phyloP scores from a whole-genome alignment of 2,797 vertebrate species.

The Pelochelys cantorii region DNA sequence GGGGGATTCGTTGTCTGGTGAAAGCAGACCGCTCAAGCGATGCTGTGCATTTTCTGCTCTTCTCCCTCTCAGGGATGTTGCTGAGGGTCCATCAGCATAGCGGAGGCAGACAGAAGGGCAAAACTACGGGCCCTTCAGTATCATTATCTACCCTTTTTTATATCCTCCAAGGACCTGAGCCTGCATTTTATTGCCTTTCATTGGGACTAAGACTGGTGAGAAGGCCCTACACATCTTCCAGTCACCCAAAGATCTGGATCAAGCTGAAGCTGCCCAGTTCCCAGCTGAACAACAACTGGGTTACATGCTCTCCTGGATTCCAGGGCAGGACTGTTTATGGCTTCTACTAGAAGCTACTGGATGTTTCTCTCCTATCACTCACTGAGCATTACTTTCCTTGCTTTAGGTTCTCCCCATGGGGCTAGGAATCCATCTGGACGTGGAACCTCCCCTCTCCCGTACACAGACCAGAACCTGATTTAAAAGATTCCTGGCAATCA shows the following conservation, averaged over 20 bases:
- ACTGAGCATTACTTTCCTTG: neutral
- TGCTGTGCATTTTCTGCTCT: neutral
- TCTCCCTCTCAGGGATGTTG: neutral
- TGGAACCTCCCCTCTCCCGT: neutral
- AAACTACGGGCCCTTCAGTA: conserved; percentile 12
- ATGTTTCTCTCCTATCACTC: conserved; percentile 43
- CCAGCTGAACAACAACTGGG: conserved; percentile 69
- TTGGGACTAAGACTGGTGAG: neutral
- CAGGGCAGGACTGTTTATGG: conserved; percentile 51
- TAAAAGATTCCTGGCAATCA: rapidly evolving
- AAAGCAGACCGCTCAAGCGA: neutral
- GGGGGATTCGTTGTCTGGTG: neutral
- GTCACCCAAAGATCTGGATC: neutral
- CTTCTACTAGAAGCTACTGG: conserved; percentile 68
- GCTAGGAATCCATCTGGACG: neutral
- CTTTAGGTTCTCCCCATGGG: neutral
- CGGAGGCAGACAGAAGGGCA: neutral
- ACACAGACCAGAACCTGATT: neutral
- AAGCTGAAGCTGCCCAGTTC: conserved; percentile 36
- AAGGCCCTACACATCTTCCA: neutral
- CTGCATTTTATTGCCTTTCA: neutral
- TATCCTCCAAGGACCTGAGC: neutral
- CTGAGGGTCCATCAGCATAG: rapidly evolving
- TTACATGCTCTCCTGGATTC: conserved; percentile 67
- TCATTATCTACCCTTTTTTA: neutral